Conservation (phyloP, 1,140 invertebrate genomes). For the Leptoteleia sp. region DNA sequence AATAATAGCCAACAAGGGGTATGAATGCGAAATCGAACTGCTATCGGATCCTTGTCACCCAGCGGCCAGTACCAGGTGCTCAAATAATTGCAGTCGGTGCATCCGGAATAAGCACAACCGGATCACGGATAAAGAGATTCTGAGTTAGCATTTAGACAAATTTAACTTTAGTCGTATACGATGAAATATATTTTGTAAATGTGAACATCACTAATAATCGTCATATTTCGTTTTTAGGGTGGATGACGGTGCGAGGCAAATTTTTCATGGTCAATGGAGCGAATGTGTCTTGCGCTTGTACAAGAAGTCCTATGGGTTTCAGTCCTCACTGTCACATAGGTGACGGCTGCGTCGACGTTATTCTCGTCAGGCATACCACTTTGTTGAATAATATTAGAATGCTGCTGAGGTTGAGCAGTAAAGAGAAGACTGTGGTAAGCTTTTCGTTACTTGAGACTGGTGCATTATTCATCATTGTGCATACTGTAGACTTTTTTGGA, state of each 20-base stretch:
- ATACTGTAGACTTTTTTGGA: no score
- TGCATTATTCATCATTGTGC: no score
- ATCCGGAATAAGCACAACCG: conserved; percentile 65
- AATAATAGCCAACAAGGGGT: conserved; percentile 86
- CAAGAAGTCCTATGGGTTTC: conserved; percentile 88
- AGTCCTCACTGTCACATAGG: conserved; percentile 90
- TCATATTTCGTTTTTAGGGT: conserved; percentile 76
- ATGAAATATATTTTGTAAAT: no score
- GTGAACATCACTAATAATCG: no score
- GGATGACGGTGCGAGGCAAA: conserved; percentile 86
- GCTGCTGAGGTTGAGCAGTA: conserved; percentile 83
- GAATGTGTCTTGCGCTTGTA: conserved; percentile 90
- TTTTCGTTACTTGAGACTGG: neutral
- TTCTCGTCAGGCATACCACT: conserved; percentile 88
- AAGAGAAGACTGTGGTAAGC: conserved; percentile 83
- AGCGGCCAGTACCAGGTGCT: conserved; percentile 78
- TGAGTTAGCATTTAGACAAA: conserved; percentile 64
- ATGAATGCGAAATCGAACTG: conserved; percentile 86
- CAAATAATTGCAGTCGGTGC: conserved; percentile 79
- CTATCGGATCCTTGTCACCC: conserved; percentile 80
- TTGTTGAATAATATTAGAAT: conserved; percentile 88
- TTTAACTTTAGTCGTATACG: conserved; percentile 11
- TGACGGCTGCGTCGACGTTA: conserved; percentile 90
- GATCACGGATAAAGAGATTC: conserved; percentile 70
- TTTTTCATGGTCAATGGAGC: conserved; percentile 91